phyloP scores from a whole-genome alignment of 2,888 invertebrate genomes.

The Ommatoiulus sabulosus region DNA sequence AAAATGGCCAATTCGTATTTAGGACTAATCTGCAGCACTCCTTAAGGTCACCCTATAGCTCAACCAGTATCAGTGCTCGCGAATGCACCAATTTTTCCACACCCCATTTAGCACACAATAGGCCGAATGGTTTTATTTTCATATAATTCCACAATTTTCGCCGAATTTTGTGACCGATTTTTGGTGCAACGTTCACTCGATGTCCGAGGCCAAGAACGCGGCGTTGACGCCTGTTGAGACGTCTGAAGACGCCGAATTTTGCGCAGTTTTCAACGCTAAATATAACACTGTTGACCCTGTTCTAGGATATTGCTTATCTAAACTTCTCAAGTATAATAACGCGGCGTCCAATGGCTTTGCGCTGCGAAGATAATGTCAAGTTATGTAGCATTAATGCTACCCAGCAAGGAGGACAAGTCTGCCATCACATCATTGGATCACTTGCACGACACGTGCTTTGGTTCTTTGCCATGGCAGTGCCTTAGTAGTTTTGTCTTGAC shows the following conservation, averaged over 20 bases:
- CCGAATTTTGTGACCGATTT: not conserved
- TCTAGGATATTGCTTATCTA: not conserved
- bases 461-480: not conserved
- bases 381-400: not conserved
- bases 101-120: not conserved
- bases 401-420: not conserved
- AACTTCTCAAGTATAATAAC: not conserved
- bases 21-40: slow-evolving; percentile 11
- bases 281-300: not conserved
- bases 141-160: not conserved
- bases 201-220: not conserved
- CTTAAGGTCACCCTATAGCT: not conserved
- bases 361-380: not conserved
- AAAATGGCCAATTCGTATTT: not conserved
- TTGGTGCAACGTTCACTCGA: not conserved
- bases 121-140: not conserved
- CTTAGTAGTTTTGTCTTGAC: no score
- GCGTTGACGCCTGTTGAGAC: not conserved
- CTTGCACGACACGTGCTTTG: not conserved
- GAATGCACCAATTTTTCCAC: not conserved
- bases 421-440: not conserved
- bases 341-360: not conserved
- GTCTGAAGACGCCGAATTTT: not conserved
- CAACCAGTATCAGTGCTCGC: not conserved
- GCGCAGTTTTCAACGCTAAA: slow-evolving; percentile 1